Evolutionary conservation across 2,113 vertebrate genomes (phyloP).

Genomic region (Panthera uncia): DNA sequence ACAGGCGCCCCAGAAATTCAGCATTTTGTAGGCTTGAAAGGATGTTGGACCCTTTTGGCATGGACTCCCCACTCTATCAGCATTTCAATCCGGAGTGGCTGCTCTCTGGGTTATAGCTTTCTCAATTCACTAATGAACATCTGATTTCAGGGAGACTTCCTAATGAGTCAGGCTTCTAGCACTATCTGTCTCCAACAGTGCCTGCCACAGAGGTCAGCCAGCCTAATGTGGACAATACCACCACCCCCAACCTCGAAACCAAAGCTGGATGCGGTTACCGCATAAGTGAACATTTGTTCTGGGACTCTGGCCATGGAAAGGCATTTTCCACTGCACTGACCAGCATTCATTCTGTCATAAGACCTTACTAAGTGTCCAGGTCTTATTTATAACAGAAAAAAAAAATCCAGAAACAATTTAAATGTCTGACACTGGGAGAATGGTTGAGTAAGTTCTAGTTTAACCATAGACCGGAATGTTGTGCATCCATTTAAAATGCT

Average conservation of each 20-base stretch:
- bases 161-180: background rate
- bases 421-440: slow-evolving; percentile 30
- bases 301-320: slow-evolving; percentile 40
- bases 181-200: background rate
- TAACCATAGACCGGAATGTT: background rate
- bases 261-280: fast-evolving
- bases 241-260: background rate
- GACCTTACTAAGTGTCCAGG: background rate
- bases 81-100: background rate
- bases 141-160: slow-evolving; percentile 28
- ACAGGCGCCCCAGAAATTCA: background rate
- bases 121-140: background rate
- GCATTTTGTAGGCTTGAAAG: background rate
- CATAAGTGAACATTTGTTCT: background rate
- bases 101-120: background rate
- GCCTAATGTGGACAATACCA: background rate
- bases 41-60: background rate
- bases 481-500: slow-evolving; percentile 65
- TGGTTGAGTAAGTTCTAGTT: slow-evolving; percentile 58
- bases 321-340: slow-evolving; percentile 48
- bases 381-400: slow-evolving; percentile 38
- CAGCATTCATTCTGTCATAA: slow-evolving; percentile 12
- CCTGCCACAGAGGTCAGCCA: background rate
- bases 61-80: no score
- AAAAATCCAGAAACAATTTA: slow-evolving; percentile 36